phyloP scores from a whole-genome alignment of 2,113 vertebrate genomes.

The Strigops habroptila region DNA sequence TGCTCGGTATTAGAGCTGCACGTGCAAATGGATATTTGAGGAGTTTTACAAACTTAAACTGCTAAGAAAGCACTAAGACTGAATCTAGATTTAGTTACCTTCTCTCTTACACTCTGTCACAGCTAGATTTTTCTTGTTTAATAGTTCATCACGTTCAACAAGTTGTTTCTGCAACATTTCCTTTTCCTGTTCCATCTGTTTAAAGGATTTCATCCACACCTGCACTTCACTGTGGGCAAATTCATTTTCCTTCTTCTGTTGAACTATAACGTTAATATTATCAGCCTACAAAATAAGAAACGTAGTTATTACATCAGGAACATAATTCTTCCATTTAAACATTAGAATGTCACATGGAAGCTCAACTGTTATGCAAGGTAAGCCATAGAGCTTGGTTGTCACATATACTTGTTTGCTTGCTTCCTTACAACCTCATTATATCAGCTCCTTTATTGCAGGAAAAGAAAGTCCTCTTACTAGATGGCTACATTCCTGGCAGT shows the following conservation, averaged over 20 bases:
- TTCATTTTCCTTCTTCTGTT: conserved; percentile 78
- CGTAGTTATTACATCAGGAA: background rate
- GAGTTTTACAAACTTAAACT: background rate
- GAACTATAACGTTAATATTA: conserved; percentile 52
- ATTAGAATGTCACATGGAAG: background rate
- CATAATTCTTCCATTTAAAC: background rate
- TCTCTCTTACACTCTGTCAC: background rate
- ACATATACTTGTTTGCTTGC: background rate
- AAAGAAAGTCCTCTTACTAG: background rate
- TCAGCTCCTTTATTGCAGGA: background rate
- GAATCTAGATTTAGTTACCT: background rate
- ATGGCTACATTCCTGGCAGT: background rate
- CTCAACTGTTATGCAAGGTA: background rate
- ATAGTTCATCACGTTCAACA: conserved; percentile 26
- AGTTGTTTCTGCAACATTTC: conserved; percentile 69
- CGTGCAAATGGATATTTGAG: background rate
- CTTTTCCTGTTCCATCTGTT: conserved; percentile 85
- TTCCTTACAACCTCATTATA: background rate
- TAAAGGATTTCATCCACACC: conserved; percentile 84
- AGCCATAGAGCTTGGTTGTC: background rate
- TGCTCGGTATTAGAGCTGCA: background rate
- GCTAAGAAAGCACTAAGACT: background rate
- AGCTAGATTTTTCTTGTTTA: conserved; percentile 50
- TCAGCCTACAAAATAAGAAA: conserved; percentile 67
- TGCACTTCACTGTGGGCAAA: conserved; percentile 72